phyloP scores from a whole-genome alignment of 2,888 invertebrate genomes.

The Ptychoptera contaminata region DNA sequence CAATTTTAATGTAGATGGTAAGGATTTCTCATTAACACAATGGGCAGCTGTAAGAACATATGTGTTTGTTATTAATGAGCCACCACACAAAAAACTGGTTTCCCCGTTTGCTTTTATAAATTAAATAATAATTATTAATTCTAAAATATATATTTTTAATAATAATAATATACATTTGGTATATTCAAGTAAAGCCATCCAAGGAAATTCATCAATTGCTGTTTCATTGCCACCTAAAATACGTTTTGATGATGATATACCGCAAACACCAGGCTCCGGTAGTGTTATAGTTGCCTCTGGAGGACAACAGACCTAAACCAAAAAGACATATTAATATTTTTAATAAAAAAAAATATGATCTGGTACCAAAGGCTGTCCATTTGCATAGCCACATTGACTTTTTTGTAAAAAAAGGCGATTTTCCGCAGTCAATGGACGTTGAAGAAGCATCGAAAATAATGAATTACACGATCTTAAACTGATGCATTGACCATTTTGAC shows the following conservation, averaged over 20 bases:
- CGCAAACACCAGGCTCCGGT: constrained; percentile 2
- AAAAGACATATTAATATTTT: not conserved
- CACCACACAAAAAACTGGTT: constrained; percentile 54
- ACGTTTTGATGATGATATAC: constrained; percentile 21
- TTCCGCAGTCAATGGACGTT: constrained; percentile 24
- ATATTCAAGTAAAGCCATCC: constrained; percentile 24
- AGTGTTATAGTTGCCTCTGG: not conserved
- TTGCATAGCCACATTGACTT: constrained; percentile 2
- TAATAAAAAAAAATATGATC: not conserved
- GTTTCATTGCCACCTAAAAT: constrained; percentile 39
- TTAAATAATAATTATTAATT: constrained; percentile 3
- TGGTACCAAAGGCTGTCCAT: not conserved
- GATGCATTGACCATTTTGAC: constrained; percentile 24
- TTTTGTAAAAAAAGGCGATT: constrained; percentile 34
- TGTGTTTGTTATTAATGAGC: constrained; percentile 45
- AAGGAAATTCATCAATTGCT: constrained; percentile 40
- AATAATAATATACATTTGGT: constrained; percentile 7
- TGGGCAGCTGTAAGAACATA: constrained; percentile 6
- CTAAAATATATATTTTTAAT: not conserved
- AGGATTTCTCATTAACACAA: constrained; percentile 39
- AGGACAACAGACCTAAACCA: constrained; percentile 3
- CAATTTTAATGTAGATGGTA: not conserved
- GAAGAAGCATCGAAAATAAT: constrained; percentile 26
- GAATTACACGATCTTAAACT: constrained; percentile 19
- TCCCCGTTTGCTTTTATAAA: constrained; percentile 35